Percentiles rank a stretch among this genome's conserved stretches.
Evolutionary conservation across 2,113 vertebrate genomes (phyloP).

Genomic region (Vicugna pacos): DNA sequence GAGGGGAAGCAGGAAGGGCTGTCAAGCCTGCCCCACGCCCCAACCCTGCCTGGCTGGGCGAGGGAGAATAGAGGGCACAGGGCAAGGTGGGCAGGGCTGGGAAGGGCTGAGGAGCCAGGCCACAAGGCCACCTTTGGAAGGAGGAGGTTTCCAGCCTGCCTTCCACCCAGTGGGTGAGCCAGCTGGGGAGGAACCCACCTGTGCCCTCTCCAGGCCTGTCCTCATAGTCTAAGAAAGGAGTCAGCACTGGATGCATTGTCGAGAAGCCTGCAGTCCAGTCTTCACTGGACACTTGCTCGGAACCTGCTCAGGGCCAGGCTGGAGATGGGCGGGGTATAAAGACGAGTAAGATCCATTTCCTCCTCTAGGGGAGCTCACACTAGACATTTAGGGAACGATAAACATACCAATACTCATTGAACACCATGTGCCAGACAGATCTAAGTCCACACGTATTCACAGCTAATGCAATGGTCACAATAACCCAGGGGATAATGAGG

Average conservation of each 20-base stretch:
- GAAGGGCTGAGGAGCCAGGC: constrained; percentile 1
- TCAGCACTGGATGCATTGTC: neutral
- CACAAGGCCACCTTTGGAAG: neutral
- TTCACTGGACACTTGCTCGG: neutral
- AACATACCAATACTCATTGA: neutral
- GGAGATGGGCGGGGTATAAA: neutral
- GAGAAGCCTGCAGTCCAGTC: neutral
- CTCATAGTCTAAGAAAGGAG: neutral
- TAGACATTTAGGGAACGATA: neutral
- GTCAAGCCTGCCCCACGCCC: constrained; percentile 91
- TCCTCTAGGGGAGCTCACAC: neutral
- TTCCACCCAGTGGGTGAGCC: neutral
- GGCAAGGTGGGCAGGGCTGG: neutral
- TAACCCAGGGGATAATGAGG: neutral
- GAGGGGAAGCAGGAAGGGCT: constrained; percentile 91
- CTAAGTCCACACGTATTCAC: neutral
- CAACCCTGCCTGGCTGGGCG: constrained; percentile 90
- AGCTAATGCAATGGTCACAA: neutral
- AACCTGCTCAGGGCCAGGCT: neutral
- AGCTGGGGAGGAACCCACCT: neutral
- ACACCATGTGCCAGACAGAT: neutral
- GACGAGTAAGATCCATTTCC: neutral
- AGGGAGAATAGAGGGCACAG: constrained; percentile 13
- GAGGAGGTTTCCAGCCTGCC: neutral
- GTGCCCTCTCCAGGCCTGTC: neutral